Percentiles rank a stretch among this genome's conserved stretches.
Evolutionary conservation across 1,140 invertebrate genomes (phyloP).

Genomic region (Halictus rubicundus): DNA sequence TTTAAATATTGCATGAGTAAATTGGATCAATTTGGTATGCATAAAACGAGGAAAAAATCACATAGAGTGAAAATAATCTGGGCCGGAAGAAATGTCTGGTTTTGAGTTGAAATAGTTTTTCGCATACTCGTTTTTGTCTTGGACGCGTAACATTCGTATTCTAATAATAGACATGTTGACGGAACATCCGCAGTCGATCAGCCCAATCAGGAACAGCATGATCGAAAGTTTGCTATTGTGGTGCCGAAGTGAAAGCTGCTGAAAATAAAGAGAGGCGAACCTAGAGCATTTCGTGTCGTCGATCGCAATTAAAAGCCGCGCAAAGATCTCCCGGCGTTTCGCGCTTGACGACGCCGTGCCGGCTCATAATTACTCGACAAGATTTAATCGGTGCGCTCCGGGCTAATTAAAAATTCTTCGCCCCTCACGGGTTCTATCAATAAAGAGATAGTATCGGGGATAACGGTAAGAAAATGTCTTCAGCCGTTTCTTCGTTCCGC

Average conservation of each 20-base stretch:
- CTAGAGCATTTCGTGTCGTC: background rate
- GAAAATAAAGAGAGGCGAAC: background rate
- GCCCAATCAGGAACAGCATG: too few species aligned
- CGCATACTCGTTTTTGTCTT: too few species aligned
- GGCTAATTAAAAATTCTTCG: slow-evolving; percentile 76
- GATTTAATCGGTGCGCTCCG: slow-evolving; percentile 73
- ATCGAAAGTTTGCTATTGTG: background rate
- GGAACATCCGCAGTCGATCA: too few species aligned
- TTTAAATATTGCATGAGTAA: too few species aligned
- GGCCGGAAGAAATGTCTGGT: too few species aligned
- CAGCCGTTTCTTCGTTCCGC: slow-evolving; percentile 45
- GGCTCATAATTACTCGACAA: slow-evolving; percentile 74
- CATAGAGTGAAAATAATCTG: too few species aligned
- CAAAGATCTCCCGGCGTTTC: background rate
- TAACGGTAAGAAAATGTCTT: slow-evolving; percentile 74
- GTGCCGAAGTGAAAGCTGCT: background rate
- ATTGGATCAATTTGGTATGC: too few species aligned
- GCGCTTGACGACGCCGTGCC: slow-evolving; percentile 32
- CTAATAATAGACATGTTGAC: too few species aligned
- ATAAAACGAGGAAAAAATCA: too few species aligned
- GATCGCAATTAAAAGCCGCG: background rate
- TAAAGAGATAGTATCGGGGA: slow-evolving; percentile 69
- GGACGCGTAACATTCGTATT: too few species aligned
- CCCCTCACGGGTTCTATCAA: slow-evolving; percentile 64
- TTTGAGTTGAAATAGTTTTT: too few species aligned